Base-by-base conservation (phyloP, 2,113 vertebrate species). In the Callocephalon fimbriatum region DNA sequence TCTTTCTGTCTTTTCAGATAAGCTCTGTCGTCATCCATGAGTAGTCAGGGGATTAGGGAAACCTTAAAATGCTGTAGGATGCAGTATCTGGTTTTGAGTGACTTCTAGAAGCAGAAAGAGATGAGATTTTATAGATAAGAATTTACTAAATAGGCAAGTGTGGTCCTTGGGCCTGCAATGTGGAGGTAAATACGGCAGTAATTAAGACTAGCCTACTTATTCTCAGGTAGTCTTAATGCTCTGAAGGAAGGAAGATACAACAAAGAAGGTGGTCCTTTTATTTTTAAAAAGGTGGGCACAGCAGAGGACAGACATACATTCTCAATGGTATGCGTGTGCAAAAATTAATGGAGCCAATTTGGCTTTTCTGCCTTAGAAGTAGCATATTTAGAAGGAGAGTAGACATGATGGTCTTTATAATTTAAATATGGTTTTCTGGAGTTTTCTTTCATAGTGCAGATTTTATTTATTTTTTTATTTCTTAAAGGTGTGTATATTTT, bases 111-210 rank as follows among this genome's bases (percentile, higher is more conserved):
- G 51, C 51, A 72, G 62, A 37, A 89, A 17, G 38, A 67, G 25
- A 53, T 15, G 66, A 68, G n/a, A 11, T 70, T 80, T 83, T 95
- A 74, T n/a, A 73, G 74, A 62, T 37, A 35, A 0, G 1, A 40
- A 12, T 2, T 75, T 84, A 63, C 22, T 61, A 40, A 63, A 44
- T 26, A 25, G 18, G 8, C 0, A 0, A 15, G 31, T 45, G 1
- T 35, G 0, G 0, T 80, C 53, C n/a, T 56, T 83, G 40, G 20
- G 31, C 61, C 72, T 86, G 29, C 71, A 38, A 0, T 7, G 20
- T 75, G 38, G 29, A 37, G 25, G 45, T 66, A 62, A 66, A 88
- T 40, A 18, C 9, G 53, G 67, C 42, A 67, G 32, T 68, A 70
- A 66, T 62, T 44, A 74, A 50, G 32, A 74, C 6, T 51, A 80